Evolutionary conservation across 2,797 vertebrate genomes (phyloP).

Genomic region (Tympanoctomys barrerae): DNA sequence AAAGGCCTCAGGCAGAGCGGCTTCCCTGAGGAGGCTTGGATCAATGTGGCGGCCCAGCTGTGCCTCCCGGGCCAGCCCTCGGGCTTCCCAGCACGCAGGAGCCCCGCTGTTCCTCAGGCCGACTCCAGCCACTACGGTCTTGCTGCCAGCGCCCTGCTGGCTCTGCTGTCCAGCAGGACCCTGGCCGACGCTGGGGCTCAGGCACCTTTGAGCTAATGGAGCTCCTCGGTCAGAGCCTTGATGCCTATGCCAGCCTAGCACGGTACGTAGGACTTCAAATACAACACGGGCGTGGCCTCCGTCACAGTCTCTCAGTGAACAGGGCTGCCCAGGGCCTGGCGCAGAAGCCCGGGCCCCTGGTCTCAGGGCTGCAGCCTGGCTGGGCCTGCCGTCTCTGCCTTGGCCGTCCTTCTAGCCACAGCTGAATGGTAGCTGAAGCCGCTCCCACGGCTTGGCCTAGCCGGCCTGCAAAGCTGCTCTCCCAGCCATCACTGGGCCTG

Average conservation of each 20-base stretch:
- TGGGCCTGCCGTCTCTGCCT: background rate
- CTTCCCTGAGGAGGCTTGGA: background rate
- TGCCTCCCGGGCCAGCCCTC: background rate
- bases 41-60: background rate
- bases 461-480: background rate
- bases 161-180: background rate
- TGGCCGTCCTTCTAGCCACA: background rate
- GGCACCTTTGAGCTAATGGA: background rate
- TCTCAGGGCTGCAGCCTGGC: background rate
- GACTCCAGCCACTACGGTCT: background rate
- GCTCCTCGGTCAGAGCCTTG: background rate
- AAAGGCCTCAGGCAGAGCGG: background rate
- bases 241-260: background rate
- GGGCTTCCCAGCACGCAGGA: background rate
- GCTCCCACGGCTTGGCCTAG: background rate
- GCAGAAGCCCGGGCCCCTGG: background rate
- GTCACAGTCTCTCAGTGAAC: background rate
- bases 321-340: background rate
- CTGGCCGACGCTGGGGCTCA: background rate
- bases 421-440: background rate
- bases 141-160: background rate
- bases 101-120: background rate
- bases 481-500: background rate
- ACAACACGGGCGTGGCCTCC: rapidly evolving
- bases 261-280: no score